Evolutionary conservation across 2,797 vertebrate species (phyloP).

Genomic region (Thunnus albacares): DNA sequence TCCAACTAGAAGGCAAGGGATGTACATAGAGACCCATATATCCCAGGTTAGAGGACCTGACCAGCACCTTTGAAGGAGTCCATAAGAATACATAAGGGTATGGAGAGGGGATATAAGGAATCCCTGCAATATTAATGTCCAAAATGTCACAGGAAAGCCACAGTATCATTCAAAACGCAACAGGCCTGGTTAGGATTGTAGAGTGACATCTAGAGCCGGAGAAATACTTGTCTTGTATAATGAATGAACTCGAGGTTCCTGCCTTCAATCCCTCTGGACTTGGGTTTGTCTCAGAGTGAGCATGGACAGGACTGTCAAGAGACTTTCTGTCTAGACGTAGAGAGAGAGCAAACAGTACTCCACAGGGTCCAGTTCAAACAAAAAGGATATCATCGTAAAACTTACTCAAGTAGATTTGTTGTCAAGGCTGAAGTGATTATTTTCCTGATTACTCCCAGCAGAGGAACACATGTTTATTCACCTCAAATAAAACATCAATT

Average conservation of each 20-base stretch:
- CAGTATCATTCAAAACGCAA: slow-evolving; percentile 59
- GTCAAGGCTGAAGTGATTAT: slow-evolving; percentile 65
- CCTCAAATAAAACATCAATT: slow-evolving; percentile 73
- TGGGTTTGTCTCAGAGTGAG: slow-evolving; percentile 45
- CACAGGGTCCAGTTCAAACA: slow-evolving; percentile 67
- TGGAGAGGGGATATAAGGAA: slow-evolving; percentile 66
- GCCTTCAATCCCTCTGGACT: slow-evolving; percentile 67
- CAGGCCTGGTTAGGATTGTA: slow-evolving; percentile 53
- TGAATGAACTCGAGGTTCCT: slow-evolving; percentile 67
- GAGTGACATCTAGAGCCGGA: slow-evolving; percentile 62
- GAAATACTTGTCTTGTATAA: slow-evolving; percentile 69
- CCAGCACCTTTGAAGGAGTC: slow-evolving; percentile 70
- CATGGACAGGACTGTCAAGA: slow-evolving; percentile 62
- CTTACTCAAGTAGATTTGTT: slow-evolving; percentile 62
- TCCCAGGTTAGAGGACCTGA: slow-evolving; percentile 67
- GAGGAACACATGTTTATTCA: slow-evolving; percentile 75
- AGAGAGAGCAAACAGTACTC: slow-evolving; percentile 49
- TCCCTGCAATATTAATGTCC: slow-evolving; percentile 84
- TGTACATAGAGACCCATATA: slow-evolving; percentile 32
- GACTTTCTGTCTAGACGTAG: slow-evolving; percentile 63
- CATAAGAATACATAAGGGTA: slow-evolving; percentile 60
- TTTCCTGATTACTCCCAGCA: slow-evolving; percentile 70
- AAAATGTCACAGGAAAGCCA: slow-evolving; percentile 83
- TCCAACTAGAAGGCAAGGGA: slow-evolving; percentile 42
- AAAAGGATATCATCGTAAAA: slow-evolving; percentile 54